Evolutionary conservation across 2,888 invertebrate genomes (phyloP).

Genomic region (Temnothorax unifasciatus): DNA sequence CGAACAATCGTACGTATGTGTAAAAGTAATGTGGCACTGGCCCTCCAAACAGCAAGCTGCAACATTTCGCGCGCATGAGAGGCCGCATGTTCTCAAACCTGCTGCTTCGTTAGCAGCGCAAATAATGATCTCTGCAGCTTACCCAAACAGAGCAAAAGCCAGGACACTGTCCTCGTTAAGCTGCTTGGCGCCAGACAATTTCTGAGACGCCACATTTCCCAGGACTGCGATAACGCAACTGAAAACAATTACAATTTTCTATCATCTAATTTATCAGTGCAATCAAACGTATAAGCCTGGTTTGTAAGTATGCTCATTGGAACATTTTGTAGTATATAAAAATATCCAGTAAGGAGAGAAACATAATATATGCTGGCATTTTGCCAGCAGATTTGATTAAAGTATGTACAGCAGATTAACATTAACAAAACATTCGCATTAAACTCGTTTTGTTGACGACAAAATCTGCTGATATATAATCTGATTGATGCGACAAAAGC

Average conservation of each 20-base stretch:
- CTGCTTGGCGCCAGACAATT: constrained; percentile 89
- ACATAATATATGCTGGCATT: background rate
- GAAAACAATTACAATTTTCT: constrained; percentile 78
- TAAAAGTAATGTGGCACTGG: constrained; percentile 93
- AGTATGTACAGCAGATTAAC: background rate
- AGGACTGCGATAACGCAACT: constrained; percentile 91
- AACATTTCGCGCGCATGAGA: constrained; percentile 63
- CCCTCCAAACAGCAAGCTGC: constrained; percentile 93
- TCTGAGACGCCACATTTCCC: constrained; percentile 92
- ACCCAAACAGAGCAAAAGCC: constrained; percentile 93
- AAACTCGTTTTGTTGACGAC: background rate
- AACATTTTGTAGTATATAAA: background rate
- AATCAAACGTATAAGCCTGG: background rate
- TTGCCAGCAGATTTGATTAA: background rate
- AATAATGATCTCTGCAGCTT: constrained; percentile 66
- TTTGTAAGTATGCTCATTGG: background rate
- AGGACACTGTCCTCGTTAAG: constrained; percentile 90
- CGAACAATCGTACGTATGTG: constrained; percentile 83
- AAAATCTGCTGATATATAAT: background rate
- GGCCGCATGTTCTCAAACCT: background rate
- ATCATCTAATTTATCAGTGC: background rate
- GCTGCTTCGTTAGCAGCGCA: background rate
- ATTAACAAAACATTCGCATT: background rate
- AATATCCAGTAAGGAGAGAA: background rate
- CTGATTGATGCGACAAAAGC: background rate